Conservation (phyloP, 2,888 invertebrate genomes). For the Cheilosia urbana region DNA sequence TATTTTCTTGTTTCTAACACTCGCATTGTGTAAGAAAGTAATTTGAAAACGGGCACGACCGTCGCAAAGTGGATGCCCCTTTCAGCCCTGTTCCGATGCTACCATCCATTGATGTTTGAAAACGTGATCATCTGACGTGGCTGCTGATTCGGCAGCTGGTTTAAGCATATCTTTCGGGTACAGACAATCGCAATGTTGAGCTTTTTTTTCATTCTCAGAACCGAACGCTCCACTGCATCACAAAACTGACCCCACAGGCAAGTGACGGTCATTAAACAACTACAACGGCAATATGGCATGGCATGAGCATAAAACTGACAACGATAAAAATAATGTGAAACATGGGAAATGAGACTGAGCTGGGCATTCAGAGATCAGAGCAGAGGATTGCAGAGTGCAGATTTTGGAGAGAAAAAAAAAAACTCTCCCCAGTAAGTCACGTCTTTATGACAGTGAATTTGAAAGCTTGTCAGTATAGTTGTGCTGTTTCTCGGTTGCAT, state of each 20-base stretch:
- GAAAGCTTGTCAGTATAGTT: constrained; percentile 46
- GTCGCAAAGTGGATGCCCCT: background rate
- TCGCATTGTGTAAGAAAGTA: constrained; percentile 25
- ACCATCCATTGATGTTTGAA: background rate
- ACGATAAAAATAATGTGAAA: constrained; percentile 59
- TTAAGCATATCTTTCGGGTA: constrained; percentile 21
- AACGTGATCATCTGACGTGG: background rate
- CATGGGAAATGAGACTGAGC: constrained; percentile 50
- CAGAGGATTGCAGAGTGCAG: constrained; percentile 36
- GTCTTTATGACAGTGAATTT: constrained; percentile 69
- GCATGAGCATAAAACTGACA: constrained; percentile 32
- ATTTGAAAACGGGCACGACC: constrained; percentile 8
- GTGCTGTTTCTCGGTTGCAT: constrained; percentile 12
- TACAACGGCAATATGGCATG: constrained; percentile 31
- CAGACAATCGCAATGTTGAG: constrained; percentile 24
- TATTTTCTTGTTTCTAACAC: constrained; percentile 23
- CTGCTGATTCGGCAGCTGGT: constrained; percentile 19
- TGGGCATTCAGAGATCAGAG: too few species aligned
- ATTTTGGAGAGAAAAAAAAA: constrained; percentile 45
- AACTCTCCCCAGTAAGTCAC: constrained; percentile 60
- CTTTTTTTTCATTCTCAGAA: constrained; percentile 46
- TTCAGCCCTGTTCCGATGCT: constrained; percentile 1
- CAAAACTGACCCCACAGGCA: constrained; percentile 62
- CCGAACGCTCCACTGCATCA: constrained; percentile 50
- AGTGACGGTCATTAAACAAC: constrained; percentile 48